Evolutionary conservation across 2,113 vertebrate genomes (phyloP).

Genomic region (Cathartes aura): DNA sequence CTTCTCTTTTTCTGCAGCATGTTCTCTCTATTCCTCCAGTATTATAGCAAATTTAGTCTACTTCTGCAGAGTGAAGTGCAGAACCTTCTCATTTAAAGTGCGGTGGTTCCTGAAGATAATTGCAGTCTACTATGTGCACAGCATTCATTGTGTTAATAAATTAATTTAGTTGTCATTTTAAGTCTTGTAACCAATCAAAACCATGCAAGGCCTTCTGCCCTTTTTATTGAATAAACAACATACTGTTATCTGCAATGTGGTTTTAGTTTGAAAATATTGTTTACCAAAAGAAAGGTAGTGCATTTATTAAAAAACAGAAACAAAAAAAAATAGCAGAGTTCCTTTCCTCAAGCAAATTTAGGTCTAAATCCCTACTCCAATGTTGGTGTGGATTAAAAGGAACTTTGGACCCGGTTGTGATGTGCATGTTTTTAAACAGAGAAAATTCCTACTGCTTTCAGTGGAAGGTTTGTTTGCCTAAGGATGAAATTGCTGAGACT

Average conservation of each 20-base stretch:
- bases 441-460: neutral
- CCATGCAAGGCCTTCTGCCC: neutral
- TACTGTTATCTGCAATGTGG: neutral
- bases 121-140: neutral
- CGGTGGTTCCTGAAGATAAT: neutral
- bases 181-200: neutral
- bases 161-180: neutral
- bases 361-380: neutral
- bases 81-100: neutral
- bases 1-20: neutral
- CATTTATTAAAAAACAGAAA: neutral
- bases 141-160: neutral
- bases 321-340: neutral
- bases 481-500: neutral
- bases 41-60: neutral
- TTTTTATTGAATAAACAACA: neutral
- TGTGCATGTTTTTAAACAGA: neutral
- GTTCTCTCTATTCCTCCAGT: neutral
- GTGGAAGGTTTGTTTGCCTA: neutral
- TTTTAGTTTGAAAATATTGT: neutral
- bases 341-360: neutral
- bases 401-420: neutral
- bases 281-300: neutral
- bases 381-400: neutral
- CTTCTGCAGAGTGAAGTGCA: neutral